Evolutionary conservation across 2,797 vertebrate genomes (phyloP).

Genomic region (Galagoides demidoff): DNA sequence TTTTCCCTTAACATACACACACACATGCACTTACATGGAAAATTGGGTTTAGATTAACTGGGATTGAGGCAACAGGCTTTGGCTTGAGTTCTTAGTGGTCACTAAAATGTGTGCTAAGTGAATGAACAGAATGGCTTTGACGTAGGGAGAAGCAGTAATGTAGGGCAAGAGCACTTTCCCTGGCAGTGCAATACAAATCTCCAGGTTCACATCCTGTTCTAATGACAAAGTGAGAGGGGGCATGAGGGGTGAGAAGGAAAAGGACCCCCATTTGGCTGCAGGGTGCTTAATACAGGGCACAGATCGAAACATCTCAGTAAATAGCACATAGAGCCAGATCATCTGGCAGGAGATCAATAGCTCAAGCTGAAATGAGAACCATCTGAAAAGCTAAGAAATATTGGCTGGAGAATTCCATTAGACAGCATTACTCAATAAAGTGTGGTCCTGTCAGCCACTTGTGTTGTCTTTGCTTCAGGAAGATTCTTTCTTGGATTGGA

Average conservation of each 20-base stretch:
- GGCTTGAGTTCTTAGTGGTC: background rate
- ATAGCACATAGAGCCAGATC: background rate
- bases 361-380: slow-evolving; percentile 42
- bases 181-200: background rate
- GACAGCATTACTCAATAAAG: slow-evolving; percentile 42
- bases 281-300: background rate
- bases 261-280: background rate
- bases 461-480: slow-evolving; percentile 56
- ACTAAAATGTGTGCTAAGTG: background rate
- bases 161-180: background rate
- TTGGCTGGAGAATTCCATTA: slow-evolving; percentile 65
- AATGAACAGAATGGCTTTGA: background rate
- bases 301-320: background rate
- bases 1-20: background rate
- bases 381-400: slow-evolving; percentile 66
- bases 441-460: slow-evolving; percentile 39
- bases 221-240: background rate
- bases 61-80: background rate
- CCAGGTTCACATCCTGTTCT: background rate
- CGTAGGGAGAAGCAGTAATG: background rate
- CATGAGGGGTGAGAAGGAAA: background rate
- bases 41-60: background rate
- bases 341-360: slow-evolving; percentile 46
- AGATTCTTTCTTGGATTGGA: slow-evolving; percentile 55
- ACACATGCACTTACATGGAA: background rate